Evolutionary conservation across 2,113 vertebrate species (phyloP).

Genomic region (Varanus salvator): DNA sequence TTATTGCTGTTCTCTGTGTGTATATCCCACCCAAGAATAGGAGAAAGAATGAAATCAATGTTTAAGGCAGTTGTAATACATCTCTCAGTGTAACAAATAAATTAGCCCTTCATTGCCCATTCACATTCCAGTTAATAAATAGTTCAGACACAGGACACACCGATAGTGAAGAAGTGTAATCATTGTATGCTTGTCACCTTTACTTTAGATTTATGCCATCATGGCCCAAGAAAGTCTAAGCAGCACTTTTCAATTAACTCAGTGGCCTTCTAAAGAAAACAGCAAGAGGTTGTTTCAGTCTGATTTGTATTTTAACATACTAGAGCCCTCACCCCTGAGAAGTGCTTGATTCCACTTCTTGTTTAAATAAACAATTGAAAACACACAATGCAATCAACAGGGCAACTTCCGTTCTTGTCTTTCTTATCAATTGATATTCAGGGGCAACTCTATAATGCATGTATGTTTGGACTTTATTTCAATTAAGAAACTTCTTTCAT

Average conservation of each 20-base stretch:
- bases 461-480: not conserved
- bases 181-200: conserved; percentile 86
- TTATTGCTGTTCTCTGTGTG: conserved; percentile 75
- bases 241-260: conserved; percentile 88
- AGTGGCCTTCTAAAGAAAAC: conserved; percentile 81
- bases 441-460: not conserved
- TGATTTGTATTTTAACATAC: conserved; percentile 73
- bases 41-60: conserved; percentile 83
- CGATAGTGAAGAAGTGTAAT: conserved; percentile 80
- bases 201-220: conserved; percentile 91
- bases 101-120: conserved; percentile 88
- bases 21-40: conserved; percentile 78
- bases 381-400: conserved; percentile 61
- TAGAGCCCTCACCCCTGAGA: conserved; percentile 49
- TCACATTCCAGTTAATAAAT: conserved; percentile 89
- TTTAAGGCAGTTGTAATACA: conserved; percentile 76
- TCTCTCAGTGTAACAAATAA: conserved; percentile 84
- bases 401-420: conserved; percentile 59
- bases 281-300: conserved; percentile 78
- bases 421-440: not conserved
- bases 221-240: conserved; percentile 82
- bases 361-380: conserved; percentile 63
- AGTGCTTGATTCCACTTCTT: conserved; percentile 59
- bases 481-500: not conserved
- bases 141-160: conserved; percentile 78